Percentiles rank a stretch among this genome's conserved stretches.
phyloP scores from a whole-genome alignment of 2,113 vertebrate genomes.

The Sylvilagus bachmani region DNA sequence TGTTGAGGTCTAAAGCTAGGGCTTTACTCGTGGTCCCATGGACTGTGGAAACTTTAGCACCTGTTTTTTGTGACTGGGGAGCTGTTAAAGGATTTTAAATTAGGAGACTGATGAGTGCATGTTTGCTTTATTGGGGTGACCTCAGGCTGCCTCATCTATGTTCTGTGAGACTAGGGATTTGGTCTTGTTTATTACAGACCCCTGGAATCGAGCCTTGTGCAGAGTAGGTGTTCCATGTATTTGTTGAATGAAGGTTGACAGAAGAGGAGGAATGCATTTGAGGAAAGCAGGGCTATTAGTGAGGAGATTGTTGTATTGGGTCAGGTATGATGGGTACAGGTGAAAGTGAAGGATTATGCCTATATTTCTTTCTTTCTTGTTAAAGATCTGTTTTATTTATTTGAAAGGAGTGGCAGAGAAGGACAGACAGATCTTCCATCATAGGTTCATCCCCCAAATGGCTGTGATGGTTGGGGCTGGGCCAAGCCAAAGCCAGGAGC shows the following conservation, averaged over 20 bases:
- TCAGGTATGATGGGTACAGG: background rate
- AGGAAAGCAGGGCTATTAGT: background rate
- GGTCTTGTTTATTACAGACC: conserved; percentile 26
- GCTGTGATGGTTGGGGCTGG: too few species aligned
- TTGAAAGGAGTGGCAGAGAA: too few species aligned
- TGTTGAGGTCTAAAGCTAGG: background rate
- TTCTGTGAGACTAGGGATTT: conserved; percentile 12
- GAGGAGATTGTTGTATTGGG: background rate
- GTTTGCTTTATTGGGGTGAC: conserved; percentile 37
- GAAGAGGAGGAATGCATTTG: background rate
- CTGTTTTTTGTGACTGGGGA: background rate
- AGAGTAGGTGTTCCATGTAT: background rate
- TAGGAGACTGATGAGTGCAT: background rate
- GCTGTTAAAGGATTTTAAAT: conserved; percentile 37
- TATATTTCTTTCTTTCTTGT: background rate
- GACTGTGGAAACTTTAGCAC: background rate
- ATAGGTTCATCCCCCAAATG: too few species aligned
- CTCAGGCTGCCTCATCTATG: background rate
- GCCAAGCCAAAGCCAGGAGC: too few species aligned
- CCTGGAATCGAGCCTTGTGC: conserved; percentile 29
- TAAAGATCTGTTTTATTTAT: too few species aligned
- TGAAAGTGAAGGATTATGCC: background rate
- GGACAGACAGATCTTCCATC: too few species aligned
- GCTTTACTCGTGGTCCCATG: background rate
- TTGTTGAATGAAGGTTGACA: conserved; percentile 46